Percentiles rank a stretch among this genome's conserved stretches.
Conservation (phyloP, 2,797 vertebrate species). For the Lates japonicus region DNA sequence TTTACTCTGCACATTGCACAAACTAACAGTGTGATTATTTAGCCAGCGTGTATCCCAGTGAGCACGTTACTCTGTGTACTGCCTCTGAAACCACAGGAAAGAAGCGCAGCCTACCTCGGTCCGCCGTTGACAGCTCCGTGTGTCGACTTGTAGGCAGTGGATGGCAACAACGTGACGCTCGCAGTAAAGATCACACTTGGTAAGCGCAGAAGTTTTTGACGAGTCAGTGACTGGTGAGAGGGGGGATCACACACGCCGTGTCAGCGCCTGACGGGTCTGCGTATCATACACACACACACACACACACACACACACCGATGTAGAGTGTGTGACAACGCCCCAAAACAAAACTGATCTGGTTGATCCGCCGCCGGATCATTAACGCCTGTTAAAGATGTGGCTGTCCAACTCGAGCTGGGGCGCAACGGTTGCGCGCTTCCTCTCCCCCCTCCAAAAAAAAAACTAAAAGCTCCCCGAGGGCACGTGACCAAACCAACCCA, state of each 20-base stretch:
- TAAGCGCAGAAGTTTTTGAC: constrained; percentile 74
- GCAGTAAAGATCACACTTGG: constrained; percentile 45
- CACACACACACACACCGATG: background rate
- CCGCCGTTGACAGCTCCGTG: constrained; percentile 57
- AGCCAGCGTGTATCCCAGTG: constrained; percentile 1
- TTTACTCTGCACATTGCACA: background rate
- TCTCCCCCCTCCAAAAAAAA: constrained; percentile 40
- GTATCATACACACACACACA: background rate
- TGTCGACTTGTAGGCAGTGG: constrained; percentile 52
- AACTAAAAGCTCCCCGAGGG: constrained; percentile 80
- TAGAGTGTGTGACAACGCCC: constrained; percentile 46
- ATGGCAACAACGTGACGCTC: constrained; percentile 55
- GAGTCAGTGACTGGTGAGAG: constrained; percentile 34
- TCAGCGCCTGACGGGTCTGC: background rate
- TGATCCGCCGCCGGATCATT: constrained; percentile 42
- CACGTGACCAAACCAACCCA: constrained; percentile 83
- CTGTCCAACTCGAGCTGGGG: constrained; percentile 68
- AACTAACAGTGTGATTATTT: constrained; percentile 33
- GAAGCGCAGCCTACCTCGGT: constrained; percentile 72
- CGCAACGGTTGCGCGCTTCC: constrained; percentile 64
- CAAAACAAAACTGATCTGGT: constrained; percentile 57
- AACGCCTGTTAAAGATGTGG: constrained; percentile 56
- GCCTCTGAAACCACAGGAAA: background rate
- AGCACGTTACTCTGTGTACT: constrained; percentile 10
- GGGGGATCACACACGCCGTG: constrained; percentile 33